phyloP scores from a whole-genome alignment of 2,113 vertebrate species.

The Dinomys branickii region DNA sequence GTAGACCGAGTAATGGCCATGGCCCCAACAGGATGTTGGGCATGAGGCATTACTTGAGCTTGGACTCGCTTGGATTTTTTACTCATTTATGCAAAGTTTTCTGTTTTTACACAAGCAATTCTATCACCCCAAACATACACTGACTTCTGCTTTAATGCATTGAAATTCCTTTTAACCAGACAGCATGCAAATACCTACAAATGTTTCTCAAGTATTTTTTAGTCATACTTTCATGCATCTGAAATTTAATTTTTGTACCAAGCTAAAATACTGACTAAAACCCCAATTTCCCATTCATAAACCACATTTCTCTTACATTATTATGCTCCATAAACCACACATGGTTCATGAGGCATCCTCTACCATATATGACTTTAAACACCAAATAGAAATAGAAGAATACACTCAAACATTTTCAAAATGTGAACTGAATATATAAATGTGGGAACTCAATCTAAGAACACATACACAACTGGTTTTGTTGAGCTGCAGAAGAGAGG shows the following conservation, averaged over 20 bases:
- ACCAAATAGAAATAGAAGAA: background rate
- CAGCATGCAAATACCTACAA: background rate
- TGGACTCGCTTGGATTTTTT: background rate
- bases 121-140: background rate
- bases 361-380: background rate
- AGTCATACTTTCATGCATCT: background rate
- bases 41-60: background rate
- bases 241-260: background rate
- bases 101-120: background rate
- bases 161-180: conserved; percentile 12
- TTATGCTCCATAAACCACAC: background rate
- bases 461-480: background rate
- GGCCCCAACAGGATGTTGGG: background rate
- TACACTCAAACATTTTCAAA: background rate
- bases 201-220: background rate
- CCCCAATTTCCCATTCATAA: background rate
- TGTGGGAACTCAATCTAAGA: background rate
- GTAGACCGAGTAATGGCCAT: conserved; percentile 30
- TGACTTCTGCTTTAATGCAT: background rate
- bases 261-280: background rate
- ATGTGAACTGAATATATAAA: background rate
- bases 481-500: background rate
- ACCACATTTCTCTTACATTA: background rate
- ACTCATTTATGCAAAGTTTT: background rate
- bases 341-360: background rate